Evolutionary conservation across 2,797 vertebrate species (phyloP).

Genomic region (Gastrophryne carolinensis): DNA sequence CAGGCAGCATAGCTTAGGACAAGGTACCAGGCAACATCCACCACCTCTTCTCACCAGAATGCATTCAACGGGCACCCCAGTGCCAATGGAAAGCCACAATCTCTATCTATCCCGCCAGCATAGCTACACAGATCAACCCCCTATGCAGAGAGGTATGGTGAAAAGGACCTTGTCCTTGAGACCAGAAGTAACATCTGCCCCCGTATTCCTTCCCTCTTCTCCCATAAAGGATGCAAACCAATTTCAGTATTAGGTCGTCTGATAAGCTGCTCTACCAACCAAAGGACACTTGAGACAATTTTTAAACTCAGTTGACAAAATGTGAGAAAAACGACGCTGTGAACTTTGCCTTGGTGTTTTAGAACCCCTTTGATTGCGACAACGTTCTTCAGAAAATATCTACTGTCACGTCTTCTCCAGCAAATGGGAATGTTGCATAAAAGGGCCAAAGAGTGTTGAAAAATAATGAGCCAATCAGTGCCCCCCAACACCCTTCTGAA

Average conservation of each 20-base stretch:
- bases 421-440: slow-evolving; percentile 5
- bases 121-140: slow-evolving; percentile 68
- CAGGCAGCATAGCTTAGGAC: slow-evolving; percentile 79
- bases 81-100: slow-evolving; percentile 72
- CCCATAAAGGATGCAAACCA: slow-evolving; percentile 73
- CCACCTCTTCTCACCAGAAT: slow-evolving; percentile 81
- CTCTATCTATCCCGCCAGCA: slow-evolving; percentile 77
- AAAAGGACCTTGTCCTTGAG: slow-evolving; percentile 80
- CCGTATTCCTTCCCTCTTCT: slow-evolving; percentile 77
- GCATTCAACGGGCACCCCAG: slow-evolving; percentile 71
- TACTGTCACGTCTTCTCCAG: slow-evolving; percentile 30
- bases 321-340: slow-evolving; percentile 41
- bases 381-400: slow-evolving; percentile 23
- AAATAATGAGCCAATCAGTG: not conserved
- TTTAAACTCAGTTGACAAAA: slow-evolving; percentile 20
- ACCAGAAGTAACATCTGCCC: slow-evolving; percentile 72
- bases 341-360: slow-evolving; percentile 35
- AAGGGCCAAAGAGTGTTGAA: not conserved
- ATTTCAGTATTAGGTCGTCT: slow-evolving; percentile 79
- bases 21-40: slow-evolving; percentile 67
- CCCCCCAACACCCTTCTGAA: not conserved
- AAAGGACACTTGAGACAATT: slow-evolving; percentile 10
- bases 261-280: slow-evolving; percentile 13
- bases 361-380: not conserved
- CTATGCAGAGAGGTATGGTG: slow-evolving; percentile 71